Evolutionary conservation across 2,113 vertebrate genomes (phyloP).

Genomic region (Isichthys henryi): DNA sequence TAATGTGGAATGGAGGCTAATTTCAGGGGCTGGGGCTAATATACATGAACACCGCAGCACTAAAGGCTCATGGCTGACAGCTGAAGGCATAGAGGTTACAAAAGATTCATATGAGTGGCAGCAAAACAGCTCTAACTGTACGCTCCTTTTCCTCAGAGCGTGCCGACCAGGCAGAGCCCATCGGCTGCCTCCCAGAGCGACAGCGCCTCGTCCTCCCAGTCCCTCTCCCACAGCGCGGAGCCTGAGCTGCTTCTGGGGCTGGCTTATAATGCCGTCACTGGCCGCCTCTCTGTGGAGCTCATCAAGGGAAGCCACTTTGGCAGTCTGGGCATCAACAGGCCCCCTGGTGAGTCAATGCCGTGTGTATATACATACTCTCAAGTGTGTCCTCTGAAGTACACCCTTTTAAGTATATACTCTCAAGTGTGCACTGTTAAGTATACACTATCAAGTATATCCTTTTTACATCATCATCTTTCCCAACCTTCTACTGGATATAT

Average conservation of each 20-base stretch:
- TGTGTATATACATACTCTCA: not conserved
- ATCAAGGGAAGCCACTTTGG: slow-evolving; percentile 96
- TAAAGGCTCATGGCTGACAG: no score
- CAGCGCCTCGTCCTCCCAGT: slow-evolving; percentile 80
- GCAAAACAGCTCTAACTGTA: slow-evolving; percentile 24
- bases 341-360: slow-evolving; percentile 69
- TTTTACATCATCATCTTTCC: no score
- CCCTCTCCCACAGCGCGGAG: slow-evolving; percentile 79
- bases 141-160: slow-evolving; percentile 62
- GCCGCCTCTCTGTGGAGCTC: slow-evolving; percentile 89
- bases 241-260: slow-evolving; percentile 90
- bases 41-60: not conserved
- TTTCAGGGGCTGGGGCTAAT: not conserved
- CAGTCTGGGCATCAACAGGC: slow-evolving; percentile 80
- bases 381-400: not conserved
- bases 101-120: not conserved
- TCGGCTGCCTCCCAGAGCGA: slow-evolving; percentile 78
- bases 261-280: slow-evolving; percentile 86
- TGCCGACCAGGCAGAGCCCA: slow-evolving; percentile 76
- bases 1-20: not conserved
- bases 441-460: not conserved
- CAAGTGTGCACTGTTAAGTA: not conserved
- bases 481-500: not conserved
- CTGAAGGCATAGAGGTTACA: not conserved
- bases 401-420: not conserved